Base-by-base conservation (phyloP, 2,113 vertebrate species). In the Ceyx melanurus region DNA sequence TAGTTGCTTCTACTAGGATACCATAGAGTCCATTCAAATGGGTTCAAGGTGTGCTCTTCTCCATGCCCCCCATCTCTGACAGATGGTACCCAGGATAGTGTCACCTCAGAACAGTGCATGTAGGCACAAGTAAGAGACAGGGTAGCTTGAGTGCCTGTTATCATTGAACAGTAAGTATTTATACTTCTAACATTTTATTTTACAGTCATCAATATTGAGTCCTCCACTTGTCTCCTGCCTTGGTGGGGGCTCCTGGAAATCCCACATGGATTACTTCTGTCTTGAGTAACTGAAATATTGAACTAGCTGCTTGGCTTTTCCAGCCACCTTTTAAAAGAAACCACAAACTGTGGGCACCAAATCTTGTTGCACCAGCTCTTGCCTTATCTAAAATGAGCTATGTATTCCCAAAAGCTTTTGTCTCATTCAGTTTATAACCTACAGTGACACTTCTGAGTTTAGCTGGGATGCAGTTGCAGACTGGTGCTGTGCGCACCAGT, bases 81-180 rank as follows among this genome's bases (percentile, higher is more conserved):
- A 9, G 13, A 20, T n/a, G 16, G 20, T 2, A 25, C 15, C 8
- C 1, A 1, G 18, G 31, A 6, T 4, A 11, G 46, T 2, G 14
- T 12, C 20, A 37, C 42, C 26, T 7, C 1, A 2, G 9, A 35
- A 29, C 66, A 13, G 21, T 5, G 0, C 5, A 2, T 6, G 5
- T 11, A 18, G 35, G 21, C 50, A 53, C 26, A 19, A 9, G 8
- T 6, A 10, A 17, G 16, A 65, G 25, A 13, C 22, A 19, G 45
- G 9, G 15, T 10, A 13, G 42, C 60, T 11, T 29, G 15, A 10
- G 43, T 50, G 33, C 15, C 56, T 66, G 51, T 20, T 22, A 10
- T 2, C 9, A 2, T 33, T 19, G 4, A 77, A 31, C 17, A 22
- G 3, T 3, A 25, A 20, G 1, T 15, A 26, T 73, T 81, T 57